These are phyloP conservation scores for Electrona antarctica DNA, from an alignment of 2,113 vertebrate genomes.

Conservation along the genomic window DNA sequence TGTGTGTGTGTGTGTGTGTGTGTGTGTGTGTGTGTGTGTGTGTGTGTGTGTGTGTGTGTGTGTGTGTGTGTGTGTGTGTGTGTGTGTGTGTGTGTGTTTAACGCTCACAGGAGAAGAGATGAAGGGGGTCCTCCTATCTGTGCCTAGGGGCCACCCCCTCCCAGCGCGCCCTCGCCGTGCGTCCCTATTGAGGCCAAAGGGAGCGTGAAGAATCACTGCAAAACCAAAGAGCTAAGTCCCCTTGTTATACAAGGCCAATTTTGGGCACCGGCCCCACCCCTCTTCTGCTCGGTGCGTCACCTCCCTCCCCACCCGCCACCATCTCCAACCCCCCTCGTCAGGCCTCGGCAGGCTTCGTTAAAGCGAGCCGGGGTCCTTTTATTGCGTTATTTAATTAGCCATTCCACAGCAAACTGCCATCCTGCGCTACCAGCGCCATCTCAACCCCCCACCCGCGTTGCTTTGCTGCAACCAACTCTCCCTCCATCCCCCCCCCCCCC, in stretches of 20 bases:
- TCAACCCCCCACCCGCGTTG: slow-evolving; percentile 6
- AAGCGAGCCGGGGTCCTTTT: slow-evolving; percentile 81
- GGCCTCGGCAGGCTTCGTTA: slow-evolving; percentile 81
- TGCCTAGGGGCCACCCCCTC: slow-evolving; percentile 67
- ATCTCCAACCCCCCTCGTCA: slow-evolving; percentile 68
- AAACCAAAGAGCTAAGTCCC: slow-evolving; percentile 88
- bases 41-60: background rate
- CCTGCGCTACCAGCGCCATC: slow-evolving; percentile 45
- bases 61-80: background rate
- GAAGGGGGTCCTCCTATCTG: slow-evolving; percentile 70
- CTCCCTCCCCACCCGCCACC: slow-evolving; percentile 42
- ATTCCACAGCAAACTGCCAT: slow-evolving; percentile 78
- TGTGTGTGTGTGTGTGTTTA: slow-evolving; percentile 52
- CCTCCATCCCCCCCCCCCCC: slow-evolving; percentile 26
- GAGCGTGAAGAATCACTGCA: slow-evolving; percentile 91
- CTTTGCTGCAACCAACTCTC: slow-evolving; percentile 24
- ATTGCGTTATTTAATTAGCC: slow-evolving; percentile 84
- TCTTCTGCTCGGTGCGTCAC: slow-evolving; percentile 46
- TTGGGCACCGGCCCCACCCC: slow-evolving; percentile 69
- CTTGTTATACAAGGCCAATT: slow-evolving; percentile 92
- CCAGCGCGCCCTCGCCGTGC: slow-evolving; percentile 84
- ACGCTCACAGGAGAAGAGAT: slow-evolving; percentile 51
- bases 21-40: slow-evolving; percentile 47
- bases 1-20: background rate
- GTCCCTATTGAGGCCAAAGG: slow-evolving; percentile 89